phyloP scores from a whole-genome alignment of 1,140 invertebrate species.

The Camponotus vicinus region DNA sequence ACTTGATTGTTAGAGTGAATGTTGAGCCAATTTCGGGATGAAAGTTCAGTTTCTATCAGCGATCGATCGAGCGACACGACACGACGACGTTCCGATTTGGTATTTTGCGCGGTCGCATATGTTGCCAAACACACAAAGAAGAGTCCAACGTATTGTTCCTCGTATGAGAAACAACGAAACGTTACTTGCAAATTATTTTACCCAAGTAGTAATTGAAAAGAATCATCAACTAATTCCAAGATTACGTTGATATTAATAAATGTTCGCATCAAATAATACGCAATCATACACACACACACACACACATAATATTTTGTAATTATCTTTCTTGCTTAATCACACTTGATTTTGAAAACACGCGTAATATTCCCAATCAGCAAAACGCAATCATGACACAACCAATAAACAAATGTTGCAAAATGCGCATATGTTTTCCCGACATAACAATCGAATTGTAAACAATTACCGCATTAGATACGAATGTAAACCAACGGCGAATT shows the following conservation, averaged over 20 bases:
- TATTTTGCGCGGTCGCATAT: not conserved
- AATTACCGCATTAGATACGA: conserved; percentile 33
- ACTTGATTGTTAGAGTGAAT: conserved; percentile 69
- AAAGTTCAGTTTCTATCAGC: conserved; percentile 63
- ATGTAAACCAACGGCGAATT: not conserved
- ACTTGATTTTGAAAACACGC: not conserved
- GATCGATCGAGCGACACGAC: conserved; percentile 30
- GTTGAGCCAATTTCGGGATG: conserved; percentile 70
- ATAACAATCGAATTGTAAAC: conserved; percentile 67
- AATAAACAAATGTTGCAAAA: conserved; percentile 51
- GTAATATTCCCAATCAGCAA: conserved; percentile 21
- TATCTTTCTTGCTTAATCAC: conserved; percentile 9
- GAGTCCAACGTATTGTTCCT: not conserved
- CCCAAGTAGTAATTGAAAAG: not conserved
- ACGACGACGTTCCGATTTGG: conserved; percentile 46
- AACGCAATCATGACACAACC: conserved; percentile 67
- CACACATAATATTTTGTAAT: not conserved
- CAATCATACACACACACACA: not conserved
- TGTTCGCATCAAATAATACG: not conserved
- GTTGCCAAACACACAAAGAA: not conserved
- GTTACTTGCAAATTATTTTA: not conserved
- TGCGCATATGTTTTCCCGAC: conserved; percentile 42
- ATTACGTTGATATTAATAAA: not conserved
- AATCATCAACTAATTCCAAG: conserved; percentile 11
- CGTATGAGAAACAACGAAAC: not conserved